A percentile compares a stretch with the other conserved stretches of the same genome.
Conservation (phyloP, 2,797 vertebrate genomes). For the Hippopotamyrus pictus region DNA sequence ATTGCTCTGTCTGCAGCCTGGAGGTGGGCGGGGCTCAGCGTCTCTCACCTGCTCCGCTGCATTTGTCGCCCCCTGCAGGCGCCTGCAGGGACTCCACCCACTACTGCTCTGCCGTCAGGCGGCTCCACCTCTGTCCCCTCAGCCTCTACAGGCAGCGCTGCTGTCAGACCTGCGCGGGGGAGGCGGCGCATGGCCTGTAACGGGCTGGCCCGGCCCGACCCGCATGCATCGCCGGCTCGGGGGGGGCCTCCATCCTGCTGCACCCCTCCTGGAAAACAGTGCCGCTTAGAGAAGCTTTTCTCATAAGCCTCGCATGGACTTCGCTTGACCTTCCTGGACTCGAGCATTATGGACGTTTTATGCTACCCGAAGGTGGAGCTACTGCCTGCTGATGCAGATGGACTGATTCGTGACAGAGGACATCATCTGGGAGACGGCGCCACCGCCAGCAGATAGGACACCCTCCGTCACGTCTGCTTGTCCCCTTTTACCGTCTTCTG, state of each 20-base stretch:
- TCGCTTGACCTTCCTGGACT: not conserved
- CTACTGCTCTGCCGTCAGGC: slow-evolving; percentile 75
- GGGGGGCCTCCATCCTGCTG: not conserved
- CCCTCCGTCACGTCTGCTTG: not conserved
- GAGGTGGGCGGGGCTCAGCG: not conserved
- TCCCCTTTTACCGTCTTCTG: not conserved
- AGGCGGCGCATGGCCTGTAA: slow-evolving; percentile 42
- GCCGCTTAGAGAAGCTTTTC: not conserved
- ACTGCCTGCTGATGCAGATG: not conserved
- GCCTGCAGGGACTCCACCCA: slow-evolving; percentile 73
- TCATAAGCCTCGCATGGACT: not conserved
- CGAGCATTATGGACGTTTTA: not conserved
- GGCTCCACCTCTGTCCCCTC: slow-evolving; percentile 68
- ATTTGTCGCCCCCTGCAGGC: slow-evolving; percentile 38
- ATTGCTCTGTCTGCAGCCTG: not conserved
- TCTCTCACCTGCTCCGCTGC: not conserved
- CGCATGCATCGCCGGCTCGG: too few relatives aligned
- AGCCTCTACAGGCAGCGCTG: slow-evolving; percentile 72
- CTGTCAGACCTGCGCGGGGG: slow-evolving; percentile 67
- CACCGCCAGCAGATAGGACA: not conserved
- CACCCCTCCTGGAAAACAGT: not conserved
- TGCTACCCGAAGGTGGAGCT: not conserved
- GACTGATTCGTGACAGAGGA: not conserved
- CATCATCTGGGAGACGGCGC: not conserved
- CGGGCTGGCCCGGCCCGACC: too few relatives aligned